Base-by-base conservation (phyloP, 2,888 invertebrate species). In the Cheilosia soror region DNA sequence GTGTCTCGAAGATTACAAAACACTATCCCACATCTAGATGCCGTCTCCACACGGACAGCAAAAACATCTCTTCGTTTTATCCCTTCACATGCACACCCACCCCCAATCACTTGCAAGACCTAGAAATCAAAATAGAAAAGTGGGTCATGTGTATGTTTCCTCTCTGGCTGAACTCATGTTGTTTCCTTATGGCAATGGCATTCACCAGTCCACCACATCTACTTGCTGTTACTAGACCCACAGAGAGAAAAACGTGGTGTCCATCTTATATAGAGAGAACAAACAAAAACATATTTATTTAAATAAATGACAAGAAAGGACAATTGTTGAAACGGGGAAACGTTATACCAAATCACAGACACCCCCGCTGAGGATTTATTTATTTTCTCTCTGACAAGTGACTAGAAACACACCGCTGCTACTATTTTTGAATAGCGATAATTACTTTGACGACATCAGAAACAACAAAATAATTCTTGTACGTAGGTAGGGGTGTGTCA, bases 401-500 rank as follows among this genome's bases (percentile, higher is more conserved):
- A 37, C 65, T 9, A 49, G 20, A 49, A 9, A 25, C 47, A 63
- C 42, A 37, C 37, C 53, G 57, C 27, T 15, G 53, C 57, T 51
- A 44, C 79, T 76, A 58, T 80, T 65, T 51, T 20, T 20, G 20
- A 49, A 1, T 27, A 53, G 79, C 71, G 84, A 80, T 76, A 84
- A 84, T 80, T 84, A 71, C 76, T 79, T 79, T 55, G 69, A 66
- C 79, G 71, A 84, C 75, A 84, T 75, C 69, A 58, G 42, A 63
- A 76, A 71, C 69, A 84, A 75, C 49, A 58, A 73, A 78, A 69
- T 69, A 20, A 60, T 20, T 20, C 77, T 72, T 77, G 29, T 47
- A 57, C 60, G 20, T 15, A 44, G 57, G 42, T 60, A 31, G 27
- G 75, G 84, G 75, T 65, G 84, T 80, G 75, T 66, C 79, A 47